phyloP scores from a whole-genome alignment of 2,113 vertebrate species.

The Percopsis transmontana region DNA sequence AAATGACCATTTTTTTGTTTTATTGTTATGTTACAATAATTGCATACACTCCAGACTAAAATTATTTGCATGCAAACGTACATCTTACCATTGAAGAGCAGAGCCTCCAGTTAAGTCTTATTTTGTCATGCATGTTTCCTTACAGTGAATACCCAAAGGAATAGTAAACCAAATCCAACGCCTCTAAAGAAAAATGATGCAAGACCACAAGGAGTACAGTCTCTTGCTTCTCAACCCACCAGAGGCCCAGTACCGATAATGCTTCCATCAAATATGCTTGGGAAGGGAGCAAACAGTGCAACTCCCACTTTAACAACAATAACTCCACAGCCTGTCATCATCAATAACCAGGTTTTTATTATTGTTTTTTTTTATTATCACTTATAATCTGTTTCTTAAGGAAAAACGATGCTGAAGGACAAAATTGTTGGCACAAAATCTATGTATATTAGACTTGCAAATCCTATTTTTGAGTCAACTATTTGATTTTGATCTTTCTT shows the following conservation, averaged over 20 bases:
- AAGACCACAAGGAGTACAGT: constrained; percentile 25
- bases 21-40: no score
- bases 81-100: neutral
- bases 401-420: neutral
- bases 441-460: neutral
- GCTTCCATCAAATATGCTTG: constrained; percentile 61
- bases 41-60: neutral
- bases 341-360: constrained; percentile 81
- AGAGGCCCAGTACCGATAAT: constrained; percentile 64
- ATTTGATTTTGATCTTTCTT: constrained; percentile 46
- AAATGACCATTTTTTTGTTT: neutral
- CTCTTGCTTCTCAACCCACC: constrained; percentile 49
- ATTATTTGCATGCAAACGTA: neutral
- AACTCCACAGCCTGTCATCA: constrained; percentile 76
- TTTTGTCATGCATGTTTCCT: constrained; percentile 21
- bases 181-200: constrained; percentile 25
- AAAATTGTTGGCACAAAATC: neutral
- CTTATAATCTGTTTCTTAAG: neutral
- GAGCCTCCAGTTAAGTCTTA: neutral
- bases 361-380: neutral
- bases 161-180: constrained; percentile 29
- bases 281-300: constrained; percentile 61
- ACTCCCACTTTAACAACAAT: constrained; percentile 67
- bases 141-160: constrained; percentile 59
- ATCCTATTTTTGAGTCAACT: neutral